Percentiles rank a stretch among this genome's conserved stretches.
These are phyloP conservation scores for Fulmarus glacialis DNA, from an alignment of 2,113 vertebrate species.

Conservation along the genomic window DNA sequence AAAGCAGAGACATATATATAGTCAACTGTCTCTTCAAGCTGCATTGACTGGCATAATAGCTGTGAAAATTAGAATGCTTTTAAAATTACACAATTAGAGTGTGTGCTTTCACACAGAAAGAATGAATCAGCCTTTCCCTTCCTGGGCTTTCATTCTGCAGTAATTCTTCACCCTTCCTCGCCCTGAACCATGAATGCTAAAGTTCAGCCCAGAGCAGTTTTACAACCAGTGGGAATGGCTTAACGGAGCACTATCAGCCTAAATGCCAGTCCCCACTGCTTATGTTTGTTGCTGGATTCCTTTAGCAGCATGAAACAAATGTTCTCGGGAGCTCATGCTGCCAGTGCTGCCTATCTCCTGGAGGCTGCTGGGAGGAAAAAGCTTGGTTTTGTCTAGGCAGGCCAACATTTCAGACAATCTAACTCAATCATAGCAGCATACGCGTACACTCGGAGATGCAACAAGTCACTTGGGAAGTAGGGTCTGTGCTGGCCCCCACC, in stretches of 20 bases:
- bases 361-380: neutral
- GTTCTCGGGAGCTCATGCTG: neutral
- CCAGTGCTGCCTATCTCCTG: neutral
- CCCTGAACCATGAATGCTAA: neutral
- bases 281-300: neutral
- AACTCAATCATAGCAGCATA: neutral
- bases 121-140: neutral
- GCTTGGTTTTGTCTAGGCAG: neutral
- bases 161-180: neutral
- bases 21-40: neutral
- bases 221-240: neutral
- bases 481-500: neutral
- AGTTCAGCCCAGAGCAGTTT: neutral
- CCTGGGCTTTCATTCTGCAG: neutral
- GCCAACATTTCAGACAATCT: neutral
- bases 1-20: neutral
- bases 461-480: neutral
- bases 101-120: neutral
- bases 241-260: neutral
- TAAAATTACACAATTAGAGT: neutral
- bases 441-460: fast-evolving
- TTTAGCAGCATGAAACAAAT: neutral
- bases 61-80: neutral
- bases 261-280: neutral
- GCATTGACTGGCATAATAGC: fast-evolving